Evolutionary conservation across 2,113 vertebrate genomes (phyloP).

Genomic region (Festucalex cinctus): DNA sequence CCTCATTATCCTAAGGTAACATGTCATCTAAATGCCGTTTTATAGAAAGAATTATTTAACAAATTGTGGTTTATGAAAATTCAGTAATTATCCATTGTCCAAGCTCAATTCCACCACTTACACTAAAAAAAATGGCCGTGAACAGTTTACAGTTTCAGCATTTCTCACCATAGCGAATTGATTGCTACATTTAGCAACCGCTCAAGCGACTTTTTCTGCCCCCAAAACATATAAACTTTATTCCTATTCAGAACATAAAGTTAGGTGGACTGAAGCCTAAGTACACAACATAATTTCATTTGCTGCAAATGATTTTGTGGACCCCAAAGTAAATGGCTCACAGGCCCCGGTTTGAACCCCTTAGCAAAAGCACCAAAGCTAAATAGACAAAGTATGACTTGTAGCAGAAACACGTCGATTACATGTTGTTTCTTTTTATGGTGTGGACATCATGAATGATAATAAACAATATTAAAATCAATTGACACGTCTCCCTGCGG

Average conservation of each 20-base stretch:
- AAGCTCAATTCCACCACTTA: too few species aligned
- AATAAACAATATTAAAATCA: background rate
- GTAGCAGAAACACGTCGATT: background rate
- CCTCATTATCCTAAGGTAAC: background rate
- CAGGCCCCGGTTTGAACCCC: background rate
- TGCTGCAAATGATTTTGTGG: background rate
- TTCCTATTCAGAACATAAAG: background rate
- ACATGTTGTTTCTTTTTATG: background rate
- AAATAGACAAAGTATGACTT: background rate
- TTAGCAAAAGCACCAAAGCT: background rate
- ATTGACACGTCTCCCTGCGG: slow-evolving; percentile 8
- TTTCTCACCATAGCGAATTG: too few species aligned
- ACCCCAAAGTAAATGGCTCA: background rate
- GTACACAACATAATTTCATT: background rate
- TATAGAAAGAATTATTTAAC: too few species aligned
- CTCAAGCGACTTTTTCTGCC: too few species aligned
- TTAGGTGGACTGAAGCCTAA: background rate
- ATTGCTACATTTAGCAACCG: too few species aligned
- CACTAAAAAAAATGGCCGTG: too few species aligned
- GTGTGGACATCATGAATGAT: background rate
- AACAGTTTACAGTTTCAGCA: too few species aligned
- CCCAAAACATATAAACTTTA: too few species aligned
- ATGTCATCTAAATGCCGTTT: too few species aligned
- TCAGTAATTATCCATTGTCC: too few species aligned
- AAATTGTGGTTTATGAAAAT: too few species aligned